Percentiles rank a stretch among this genome's conserved stretches.
phyloP scores from a whole-genome alignment of 2,113 vertebrate species.

The Prochilodus magdalenae region DNA sequence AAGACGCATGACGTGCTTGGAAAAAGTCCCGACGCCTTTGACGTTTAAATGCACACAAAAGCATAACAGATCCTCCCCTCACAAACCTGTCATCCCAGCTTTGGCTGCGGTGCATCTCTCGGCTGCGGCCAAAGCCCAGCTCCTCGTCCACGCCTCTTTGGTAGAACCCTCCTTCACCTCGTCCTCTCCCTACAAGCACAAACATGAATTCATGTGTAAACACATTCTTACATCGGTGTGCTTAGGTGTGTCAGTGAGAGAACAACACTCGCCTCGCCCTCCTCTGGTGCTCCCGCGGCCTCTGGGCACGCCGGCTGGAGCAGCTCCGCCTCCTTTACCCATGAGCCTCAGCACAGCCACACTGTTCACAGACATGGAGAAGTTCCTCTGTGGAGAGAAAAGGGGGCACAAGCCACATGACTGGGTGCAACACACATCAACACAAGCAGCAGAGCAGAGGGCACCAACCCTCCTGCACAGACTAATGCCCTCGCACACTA shows the following conservation, averaged over 20 bases:
- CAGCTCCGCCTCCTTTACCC: conserved; percentile 77
- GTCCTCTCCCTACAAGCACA: conserved; percentile 73
- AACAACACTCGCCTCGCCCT: conserved; percentile 73
- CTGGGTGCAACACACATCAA: not conserved
- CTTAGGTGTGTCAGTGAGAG: not conserved
- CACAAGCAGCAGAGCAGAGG: no score
- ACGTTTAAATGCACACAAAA: no score
- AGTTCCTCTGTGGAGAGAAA: conserved; percentile 77
- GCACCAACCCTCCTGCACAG: no score
- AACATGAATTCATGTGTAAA: not conserved
- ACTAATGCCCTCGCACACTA: no score
- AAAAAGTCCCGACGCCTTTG: no score
- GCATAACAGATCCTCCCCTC: no score
- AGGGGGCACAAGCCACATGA: not conserved
- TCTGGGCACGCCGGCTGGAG: conserved; percentile 69
- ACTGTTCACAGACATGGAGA: conserved; percentile 85
- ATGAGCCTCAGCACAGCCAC: conserved; percentile 84
- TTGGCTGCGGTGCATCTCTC: conserved; percentile 82
- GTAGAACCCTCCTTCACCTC: conserved; percentile 81
- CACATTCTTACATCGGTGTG: not conserved
- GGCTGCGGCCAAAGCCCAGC: conserved; percentile 75
- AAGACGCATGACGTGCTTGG: no score
- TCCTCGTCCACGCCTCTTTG: conserved; percentile 83
- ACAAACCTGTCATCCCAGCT: conserved; percentile 84
- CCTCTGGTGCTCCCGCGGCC: conserved; percentile 77